Percentiles rank a stretch among this genome's conserved stretches.
Evolutionary conservation across 2,797 vertebrate species (phyloP).

Genomic region (Chanos chanos): DNA sequence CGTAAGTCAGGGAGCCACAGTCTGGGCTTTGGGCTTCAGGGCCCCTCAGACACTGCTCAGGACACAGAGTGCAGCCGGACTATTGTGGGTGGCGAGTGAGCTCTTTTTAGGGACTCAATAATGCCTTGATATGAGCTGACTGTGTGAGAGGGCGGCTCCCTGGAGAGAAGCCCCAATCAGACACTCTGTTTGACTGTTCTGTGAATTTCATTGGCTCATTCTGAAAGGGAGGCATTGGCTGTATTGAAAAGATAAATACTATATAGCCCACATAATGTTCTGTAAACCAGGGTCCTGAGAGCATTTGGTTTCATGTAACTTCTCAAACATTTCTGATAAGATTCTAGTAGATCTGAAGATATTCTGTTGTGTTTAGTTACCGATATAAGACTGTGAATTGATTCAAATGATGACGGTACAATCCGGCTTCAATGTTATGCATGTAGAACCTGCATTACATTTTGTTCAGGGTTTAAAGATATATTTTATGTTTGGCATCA

Average conservation of each 20-base stretch:
- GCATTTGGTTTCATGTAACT: background rate
- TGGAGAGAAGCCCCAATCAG: slow-evolving; percentile 23
- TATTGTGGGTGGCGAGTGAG: slow-evolving; percentile 40
- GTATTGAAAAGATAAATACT: background rate
- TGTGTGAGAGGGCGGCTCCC: slow-evolving; percentile 1
- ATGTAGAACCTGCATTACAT: no score
- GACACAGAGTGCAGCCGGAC: slow-evolving; percentile 19
- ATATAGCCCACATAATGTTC: background rate
- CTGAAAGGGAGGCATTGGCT: background rate
- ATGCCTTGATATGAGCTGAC: slow-evolving; percentile 12
- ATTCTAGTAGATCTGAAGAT: no score
- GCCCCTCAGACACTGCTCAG: slow-evolving; percentile 27
- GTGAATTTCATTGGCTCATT: background rate
- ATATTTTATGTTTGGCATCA: no score
- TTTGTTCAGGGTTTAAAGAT: no score
- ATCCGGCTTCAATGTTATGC: no score
- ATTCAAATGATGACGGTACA: no score
- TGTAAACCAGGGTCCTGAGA: background rate
- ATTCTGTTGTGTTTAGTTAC: no score
- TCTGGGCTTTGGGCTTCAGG: slow-evolving; percentile 26
- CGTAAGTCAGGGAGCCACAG: slow-evolving; percentile 28
- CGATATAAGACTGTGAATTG: no score
- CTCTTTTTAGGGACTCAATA: slow-evolving; percentile 27
- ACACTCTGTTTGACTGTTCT: background rate
- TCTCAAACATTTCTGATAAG: slow-evolving; percentile 4